A percentile compares a stretch with the other conserved stretches of the same genome.
Evolutionary conservation across 2,888 invertebrate species (phyloP).

Genomic region (Drosophila nigricruria): DNA sequence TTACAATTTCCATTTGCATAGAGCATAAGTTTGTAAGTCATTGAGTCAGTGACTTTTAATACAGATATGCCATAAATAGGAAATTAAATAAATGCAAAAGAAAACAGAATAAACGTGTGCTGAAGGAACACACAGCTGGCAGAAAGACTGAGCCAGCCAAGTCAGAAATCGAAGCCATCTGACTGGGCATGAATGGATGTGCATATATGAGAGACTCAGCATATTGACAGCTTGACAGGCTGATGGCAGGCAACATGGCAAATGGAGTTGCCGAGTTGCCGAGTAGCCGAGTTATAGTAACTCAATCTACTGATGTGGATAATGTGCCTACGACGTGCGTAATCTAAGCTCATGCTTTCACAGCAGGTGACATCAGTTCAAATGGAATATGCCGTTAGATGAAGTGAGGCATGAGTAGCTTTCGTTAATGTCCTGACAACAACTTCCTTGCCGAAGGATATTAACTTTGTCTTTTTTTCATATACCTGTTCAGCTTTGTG

Average conservation of each 20-base stretch:
- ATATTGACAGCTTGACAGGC: constrained; percentile 52
- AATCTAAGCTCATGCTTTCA: constrained; percentile 23
- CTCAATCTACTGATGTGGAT: constrained; percentile 46
- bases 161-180: constrained; percentile 16
- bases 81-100: constrained; percentile 62
- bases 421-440: constrained; percentile 14
- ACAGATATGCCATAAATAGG: constrained; percentile 40
- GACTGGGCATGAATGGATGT: constrained; percentile 3
- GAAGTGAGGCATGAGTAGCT: constrained; percentile 7
- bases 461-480: background rate
- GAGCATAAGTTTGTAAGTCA: constrained; percentile 14
- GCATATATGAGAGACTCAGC: constrained; percentile 8
- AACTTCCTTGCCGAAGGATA: background rate
- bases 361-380: background rate
- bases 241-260: constrained; percentile 42
- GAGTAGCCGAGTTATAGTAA: constrained; percentile 9
- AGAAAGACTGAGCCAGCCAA: constrained; percentile 5
- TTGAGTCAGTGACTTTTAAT: background rate
- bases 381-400: constrained; percentile 17
- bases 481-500: background rate
- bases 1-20: constrained; percentile 38
- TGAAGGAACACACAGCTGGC: background rate
- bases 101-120: constrained; percentile 2
- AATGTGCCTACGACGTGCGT: constrained; percentile 48
- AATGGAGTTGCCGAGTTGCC: constrained; percentile 13